phyloP scores from a whole-genome alignment of 1,140 invertebrate species.

The Hestina assimilis region DNA sequence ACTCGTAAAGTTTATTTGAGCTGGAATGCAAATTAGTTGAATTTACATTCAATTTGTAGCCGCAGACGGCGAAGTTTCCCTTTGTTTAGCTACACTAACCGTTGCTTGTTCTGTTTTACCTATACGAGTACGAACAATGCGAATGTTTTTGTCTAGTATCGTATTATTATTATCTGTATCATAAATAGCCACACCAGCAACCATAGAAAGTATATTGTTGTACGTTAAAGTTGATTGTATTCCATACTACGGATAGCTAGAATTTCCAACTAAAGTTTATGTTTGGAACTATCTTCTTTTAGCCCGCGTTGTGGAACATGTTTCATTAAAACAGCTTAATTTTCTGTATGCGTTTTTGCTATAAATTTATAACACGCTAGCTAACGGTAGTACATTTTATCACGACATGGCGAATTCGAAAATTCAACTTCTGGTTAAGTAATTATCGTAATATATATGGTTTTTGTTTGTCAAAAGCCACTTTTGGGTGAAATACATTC shows the following conservation, averaged over 20 bases:
- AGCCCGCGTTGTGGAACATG: neutral
- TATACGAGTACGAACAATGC: slow-evolving; percentile 7
- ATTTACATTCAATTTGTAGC: slow-evolving; percentile 42
- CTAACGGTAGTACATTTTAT: neutral
- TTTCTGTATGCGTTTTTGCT: neutral
- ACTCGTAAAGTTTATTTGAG: slow-evolving; percentile 6
- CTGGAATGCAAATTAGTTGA: slow-evolving; percentile 38
- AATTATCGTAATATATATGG: no score
- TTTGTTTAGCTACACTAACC: slow-evolving; percentile 29
- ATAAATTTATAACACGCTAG: neutral
- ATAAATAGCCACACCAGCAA: neutral
- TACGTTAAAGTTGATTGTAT: neutral
- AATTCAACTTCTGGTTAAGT: neutral
- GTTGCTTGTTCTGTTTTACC: neutral
- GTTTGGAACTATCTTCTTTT: slow-evolving; percentile 16
- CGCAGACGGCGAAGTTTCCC: slow-evolving; percentile 26
- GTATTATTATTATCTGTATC: slow-evolving; percentile 9
- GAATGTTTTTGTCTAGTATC: slow-evolving; percentile 13
- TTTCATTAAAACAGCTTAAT: slow-evolving; percentile 16
- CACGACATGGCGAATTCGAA: neutral
- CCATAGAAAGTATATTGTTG: neutral
- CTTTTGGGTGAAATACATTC: no score
- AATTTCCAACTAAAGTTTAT: slow-evolving; percentile 20
- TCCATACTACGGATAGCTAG: slow-evolving; percentile 11
- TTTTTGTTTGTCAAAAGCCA: no score